Conservation (phyloP, 1,140 invertebrate genomes). For the Streblospio benedicti region DNA sequence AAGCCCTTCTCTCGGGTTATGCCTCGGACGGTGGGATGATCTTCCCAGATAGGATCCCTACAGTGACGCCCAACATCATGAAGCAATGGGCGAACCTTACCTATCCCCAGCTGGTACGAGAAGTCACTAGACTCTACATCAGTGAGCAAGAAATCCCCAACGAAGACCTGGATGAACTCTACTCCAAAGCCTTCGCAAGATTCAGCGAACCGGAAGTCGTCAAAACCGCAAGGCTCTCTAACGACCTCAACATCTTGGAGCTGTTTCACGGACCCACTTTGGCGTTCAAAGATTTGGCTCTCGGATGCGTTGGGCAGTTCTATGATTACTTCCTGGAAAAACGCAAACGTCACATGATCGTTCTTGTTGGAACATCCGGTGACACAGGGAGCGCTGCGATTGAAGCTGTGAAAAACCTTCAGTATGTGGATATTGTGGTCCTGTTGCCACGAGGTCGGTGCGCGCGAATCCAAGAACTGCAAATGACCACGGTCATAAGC, state of each 20-base stretch:
- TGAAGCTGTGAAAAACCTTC: slow-evolving; percentile 42
- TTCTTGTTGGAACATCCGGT: slow-evolving; percentile 48
- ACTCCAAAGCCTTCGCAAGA: slow-evolving; percentile 31
- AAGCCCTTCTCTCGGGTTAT: slow-evolving; percentile 46
- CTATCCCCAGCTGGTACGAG: slow-evolving; percentile 43
- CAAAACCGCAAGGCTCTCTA: slow-evolving; percentile 29
- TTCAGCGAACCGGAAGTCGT: slow-evolving; percentile 38
- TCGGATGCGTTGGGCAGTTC: slow-evolving; percentile 46
- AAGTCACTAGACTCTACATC: slow-evolving; percentile 44
- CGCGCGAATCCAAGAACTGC: slow-evolving; percentile 47
- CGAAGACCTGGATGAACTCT: slow-evolving; percentile 32
- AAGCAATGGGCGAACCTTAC: slow-evolving; percentile 38
- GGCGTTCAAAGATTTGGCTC: slow-evolving; percentile 51
- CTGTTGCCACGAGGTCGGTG: slow-evolving; percentile 46
- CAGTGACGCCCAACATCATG: slow-evolving; percentile 30
- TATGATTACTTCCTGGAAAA: slow-evolving; percentile 47
- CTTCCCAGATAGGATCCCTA: slow-evolving; percentile 44
- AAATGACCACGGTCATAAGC: slow-evolving; percentile 48
- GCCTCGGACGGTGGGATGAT: slow-evolving; percentile 49
- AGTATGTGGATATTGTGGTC: slow-evolving; percentile 48
- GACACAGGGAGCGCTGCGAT: slow-evolving; percentile 53
- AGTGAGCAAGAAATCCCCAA: slow-evolving; percentile 43
- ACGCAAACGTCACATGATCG: slow-evolving; percentile 35
- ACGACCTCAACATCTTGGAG: slow-evolving; percentile 44
- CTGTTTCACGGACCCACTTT: slow-evolving; percentile 49